Percentiles rank a stretch among this genome's conserved stretches.
Evolutionary conservation across 2,888 invertebrate species (phyloP).

Genomic region (Dryobota labecula): DNA sequence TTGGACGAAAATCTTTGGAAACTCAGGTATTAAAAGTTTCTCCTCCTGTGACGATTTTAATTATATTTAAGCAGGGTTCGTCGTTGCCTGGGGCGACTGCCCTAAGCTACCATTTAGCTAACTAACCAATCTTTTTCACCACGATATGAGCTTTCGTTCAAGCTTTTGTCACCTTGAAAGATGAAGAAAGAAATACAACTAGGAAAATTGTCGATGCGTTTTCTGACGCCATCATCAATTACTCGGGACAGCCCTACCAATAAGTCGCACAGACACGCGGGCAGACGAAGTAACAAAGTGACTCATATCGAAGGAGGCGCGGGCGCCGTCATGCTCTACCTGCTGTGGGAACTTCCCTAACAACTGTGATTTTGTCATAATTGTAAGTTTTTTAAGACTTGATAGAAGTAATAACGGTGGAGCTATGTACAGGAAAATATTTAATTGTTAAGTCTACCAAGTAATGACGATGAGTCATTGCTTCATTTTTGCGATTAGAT

Average conservation of each 20-base stretch:
- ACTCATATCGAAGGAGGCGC: conserved; percentile 49
- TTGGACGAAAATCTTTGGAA: not conserved
- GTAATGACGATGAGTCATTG: too few relatives aligned
- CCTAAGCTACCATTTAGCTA: not conserved
- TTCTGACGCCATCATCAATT: not conserved
- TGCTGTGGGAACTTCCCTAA: conserved; percentile 58
- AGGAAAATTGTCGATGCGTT: not conserved
- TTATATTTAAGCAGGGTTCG: conserved; percentile 1
- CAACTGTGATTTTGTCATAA: conserved; percentile 32
- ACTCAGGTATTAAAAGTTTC: not conserved
- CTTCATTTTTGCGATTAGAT: not conserved
- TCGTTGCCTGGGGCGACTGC: not conserved
- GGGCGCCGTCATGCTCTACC: conserved; percentile 63
- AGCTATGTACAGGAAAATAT: not conserved
- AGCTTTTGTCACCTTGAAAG: not conserved
- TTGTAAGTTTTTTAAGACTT: conserved; percentile 29
- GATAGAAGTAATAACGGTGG: conserved; percentile 17
- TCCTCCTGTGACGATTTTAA: not conserved
- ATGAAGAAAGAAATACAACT: too few relatives aligned
- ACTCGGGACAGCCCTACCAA: conserved; percentile 39
- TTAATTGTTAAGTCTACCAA: not conserved
- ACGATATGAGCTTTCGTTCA: not conserved
- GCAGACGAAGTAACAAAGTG: conserved; percentile 56
- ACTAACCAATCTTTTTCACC: not conserved
- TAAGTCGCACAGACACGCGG: conserved; percentile 37